These are phyloP conservation scores for Potamilus streckersoni DNA, from an alignment of 1,140 invertebrate genomes.

Conservation along the genomic window DNA sequence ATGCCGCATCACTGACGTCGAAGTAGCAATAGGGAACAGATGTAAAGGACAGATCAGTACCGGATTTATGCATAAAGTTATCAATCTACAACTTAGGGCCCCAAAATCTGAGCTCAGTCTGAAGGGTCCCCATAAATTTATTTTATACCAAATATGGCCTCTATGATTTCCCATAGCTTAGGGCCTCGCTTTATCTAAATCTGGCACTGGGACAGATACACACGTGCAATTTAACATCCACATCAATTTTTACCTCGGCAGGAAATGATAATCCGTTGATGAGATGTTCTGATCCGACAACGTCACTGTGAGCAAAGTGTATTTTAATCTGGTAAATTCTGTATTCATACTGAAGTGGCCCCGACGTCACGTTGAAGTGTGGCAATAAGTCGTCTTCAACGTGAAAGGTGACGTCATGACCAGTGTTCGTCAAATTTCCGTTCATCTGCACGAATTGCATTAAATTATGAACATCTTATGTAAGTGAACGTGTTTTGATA, in stretches of 20 bases:
- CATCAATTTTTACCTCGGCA: conserved; percentile 49
- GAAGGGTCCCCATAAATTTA: too few species aligned
- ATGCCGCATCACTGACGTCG: neutral
- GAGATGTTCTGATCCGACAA: conserved; percentile 87
- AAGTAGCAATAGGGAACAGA: too few species aligned
- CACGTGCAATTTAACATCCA: neutral
- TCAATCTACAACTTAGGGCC: too few species aligned
- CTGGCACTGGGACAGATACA: too few species aligned
- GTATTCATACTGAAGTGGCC: conserved; percentile 56
- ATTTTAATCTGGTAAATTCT: conserved; percentile 75
- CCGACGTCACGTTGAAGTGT: conserved; percentile 48
- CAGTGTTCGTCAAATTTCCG: conserved; percentile 47
- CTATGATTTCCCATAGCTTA: too few species aligned
- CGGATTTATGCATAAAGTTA: too few species aligned
- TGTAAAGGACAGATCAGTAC: too few species aligned
- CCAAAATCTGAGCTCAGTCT: too few species aligned
- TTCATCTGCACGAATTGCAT: conserved; percentile 33
- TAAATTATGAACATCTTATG: neutral
- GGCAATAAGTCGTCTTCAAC: conserved; percentile 34
- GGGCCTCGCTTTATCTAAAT: too few species aligned
- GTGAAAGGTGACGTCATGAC: conserved; percentile 46
- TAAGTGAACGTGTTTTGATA: neutral
- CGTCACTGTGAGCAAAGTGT: conserved; percentile 87
- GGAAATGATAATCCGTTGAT: conserved; percentile 75
- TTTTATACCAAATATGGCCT: too few species aligned